phyloP scores from a whole-genome alignment of 2,888 invertebrate species.

The Leptinotarsa tumamoca region DNA sequence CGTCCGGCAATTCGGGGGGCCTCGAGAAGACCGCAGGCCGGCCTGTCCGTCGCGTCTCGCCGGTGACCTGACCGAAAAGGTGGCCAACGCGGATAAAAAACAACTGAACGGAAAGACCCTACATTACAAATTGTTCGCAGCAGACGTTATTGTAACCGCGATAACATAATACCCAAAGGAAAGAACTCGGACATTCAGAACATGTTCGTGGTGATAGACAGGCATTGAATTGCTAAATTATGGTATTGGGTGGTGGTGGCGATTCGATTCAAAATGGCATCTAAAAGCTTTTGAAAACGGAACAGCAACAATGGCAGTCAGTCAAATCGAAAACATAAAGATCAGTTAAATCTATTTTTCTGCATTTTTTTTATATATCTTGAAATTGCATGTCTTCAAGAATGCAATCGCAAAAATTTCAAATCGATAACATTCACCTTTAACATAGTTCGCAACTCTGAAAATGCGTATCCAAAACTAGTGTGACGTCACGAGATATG shows the following conservation, averaged over 20 bases:
- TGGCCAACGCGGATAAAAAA: constrained; percentile 34
- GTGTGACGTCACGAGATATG: no score
- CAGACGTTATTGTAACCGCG: constrained; percentile 30
- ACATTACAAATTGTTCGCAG: constrained; percentile 33
- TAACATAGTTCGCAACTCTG: no score
- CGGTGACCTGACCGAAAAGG: constrained; percentile 32
- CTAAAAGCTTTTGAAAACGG: no score
- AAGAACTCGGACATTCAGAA: constrained; percentile 9
- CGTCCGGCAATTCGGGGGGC: constrained; percentile 17
- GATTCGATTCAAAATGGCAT: background rate
- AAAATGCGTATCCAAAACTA: no score
- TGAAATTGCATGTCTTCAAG: no score
- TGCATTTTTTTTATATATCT: no score
- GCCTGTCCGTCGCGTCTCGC: constrained; percentile 8
- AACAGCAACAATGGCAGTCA: no score
- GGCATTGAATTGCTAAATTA: constrained; percentile 14
- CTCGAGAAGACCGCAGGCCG: constrained; percentile 29
- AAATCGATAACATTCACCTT: no score
- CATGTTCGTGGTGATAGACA: constrained; percentile 10
- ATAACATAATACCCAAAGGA: constrained; percentile 4
- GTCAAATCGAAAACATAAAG: no score
- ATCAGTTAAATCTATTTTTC: no score
- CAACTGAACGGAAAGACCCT: constrained; percentile 30
- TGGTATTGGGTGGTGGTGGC: background rate
- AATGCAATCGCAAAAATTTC: no score